Conservation (phyloP, 2,113 vertebrate genomes). For the Ascaphus truei region DNA sequence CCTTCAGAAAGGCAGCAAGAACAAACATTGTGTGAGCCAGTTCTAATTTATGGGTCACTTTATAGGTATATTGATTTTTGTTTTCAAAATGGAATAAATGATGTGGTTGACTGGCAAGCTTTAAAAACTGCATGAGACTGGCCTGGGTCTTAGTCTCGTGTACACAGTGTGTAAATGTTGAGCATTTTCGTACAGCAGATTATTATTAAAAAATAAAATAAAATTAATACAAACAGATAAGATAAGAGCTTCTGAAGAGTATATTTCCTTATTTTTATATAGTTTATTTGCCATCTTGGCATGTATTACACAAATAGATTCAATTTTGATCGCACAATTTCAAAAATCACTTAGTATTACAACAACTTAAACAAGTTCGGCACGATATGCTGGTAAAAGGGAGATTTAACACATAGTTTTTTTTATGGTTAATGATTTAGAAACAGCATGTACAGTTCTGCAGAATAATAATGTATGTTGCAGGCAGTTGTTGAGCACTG, state of each 20-base stretch:
- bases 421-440: too few species aligned
- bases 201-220: constrained; percentile 53
- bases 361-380: too few species aligned
- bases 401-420: too few species aligned
- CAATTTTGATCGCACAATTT: constrained; percentile 48
- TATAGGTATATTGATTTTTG: constrained; percentile 93
- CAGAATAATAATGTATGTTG: too few species aligned
- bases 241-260: constrained; percentile 34
- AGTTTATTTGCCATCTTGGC: constrained; percentile 40
- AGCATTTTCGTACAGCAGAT: constrained; percentile 54
- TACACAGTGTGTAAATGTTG: constrained; percentile 45
- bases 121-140: constrained; percentile 65
- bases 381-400: too few species aligned
- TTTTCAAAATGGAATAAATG: constrained; percentile 88
- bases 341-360: constrained; percentile 50
- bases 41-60: constrained; percentile 90
- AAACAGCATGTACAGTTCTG: too few species aligned
- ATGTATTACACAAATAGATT: constrained; percentile 43
- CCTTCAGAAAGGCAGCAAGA: constrained; percentile 80
- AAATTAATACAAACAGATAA: constrained; percentile 43
- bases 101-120: constrained; percentile 71
- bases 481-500: too few species aligned
- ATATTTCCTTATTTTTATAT: constrained; percentile 38
- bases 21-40: constrained; percentile 76
- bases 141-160: constrained; percentile 44